A percentile compares a stretch with the other conserved stretches of the same genome.
phyloP scores from a whole-genome alignment of 1,140 invertebrate species.

The Drosophila littoralis region DNA sequence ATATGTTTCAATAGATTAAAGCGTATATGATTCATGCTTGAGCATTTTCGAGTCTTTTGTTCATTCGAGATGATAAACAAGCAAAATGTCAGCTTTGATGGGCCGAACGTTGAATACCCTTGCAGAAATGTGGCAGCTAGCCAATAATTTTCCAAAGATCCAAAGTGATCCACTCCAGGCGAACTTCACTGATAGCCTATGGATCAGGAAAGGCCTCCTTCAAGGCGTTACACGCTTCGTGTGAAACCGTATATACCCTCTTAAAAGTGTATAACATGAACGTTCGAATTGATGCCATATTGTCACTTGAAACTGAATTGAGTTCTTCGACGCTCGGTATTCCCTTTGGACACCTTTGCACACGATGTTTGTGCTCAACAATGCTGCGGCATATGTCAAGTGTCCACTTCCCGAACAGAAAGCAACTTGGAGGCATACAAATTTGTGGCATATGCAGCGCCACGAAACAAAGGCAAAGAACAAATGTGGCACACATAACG shows the following conservation, averaged over 20 bases:
- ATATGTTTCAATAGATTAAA: neutral
- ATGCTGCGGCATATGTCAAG: conserved; percentile 15
- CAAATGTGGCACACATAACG: conserved; percentile 27
- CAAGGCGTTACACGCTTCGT: neutral
- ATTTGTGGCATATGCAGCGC: conserved; percentile 14
- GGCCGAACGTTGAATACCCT: too few relatives aligned
- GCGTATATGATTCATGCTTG: neutral
- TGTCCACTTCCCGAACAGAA: neutral
- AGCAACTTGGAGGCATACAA: conserved; percentile 4
- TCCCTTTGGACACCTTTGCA: conserved; percentile 1
- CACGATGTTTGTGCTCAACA: neutral
- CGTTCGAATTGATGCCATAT: conserved; percentile 6
- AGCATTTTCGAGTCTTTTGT: neutral
- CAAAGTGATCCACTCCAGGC: too few relatives aligned
- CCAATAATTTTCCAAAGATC: too few relatives aligned
- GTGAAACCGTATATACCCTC: neutral
- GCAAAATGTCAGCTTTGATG: neutral
- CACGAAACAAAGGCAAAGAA: conserved; percentile 12
- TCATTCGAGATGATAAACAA: neutral
- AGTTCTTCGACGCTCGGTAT: neutral
- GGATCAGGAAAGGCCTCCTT: neutral
- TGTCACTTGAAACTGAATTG: neutral
- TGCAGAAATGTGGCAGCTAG: neutral
- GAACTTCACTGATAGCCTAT: neutral
- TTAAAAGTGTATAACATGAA: neutral